Evolutionary conservation across 1,140 invertebrate genomes (phyloP).

Genomic region (Uloborus diversus): DNA sequence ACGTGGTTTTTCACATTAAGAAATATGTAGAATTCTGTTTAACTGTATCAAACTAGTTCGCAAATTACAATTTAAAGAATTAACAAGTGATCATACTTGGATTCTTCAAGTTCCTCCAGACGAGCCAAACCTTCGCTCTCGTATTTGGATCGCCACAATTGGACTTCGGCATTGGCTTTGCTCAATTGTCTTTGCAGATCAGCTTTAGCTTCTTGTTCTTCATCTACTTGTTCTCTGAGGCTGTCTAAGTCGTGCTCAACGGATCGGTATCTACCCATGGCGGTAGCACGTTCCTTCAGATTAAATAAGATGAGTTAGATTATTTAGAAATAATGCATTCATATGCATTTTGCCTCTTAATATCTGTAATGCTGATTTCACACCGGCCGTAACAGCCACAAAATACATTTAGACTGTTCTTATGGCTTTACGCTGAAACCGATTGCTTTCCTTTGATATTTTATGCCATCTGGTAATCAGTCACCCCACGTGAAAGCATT

Average conservation of each 20-base stretch:
- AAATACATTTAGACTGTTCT: too few relatives aligned
- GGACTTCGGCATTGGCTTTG: conserved; percentile 96
- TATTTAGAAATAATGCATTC: not conserved
- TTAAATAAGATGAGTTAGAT: not conserved
- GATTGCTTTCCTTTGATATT: too few relatives aligned
- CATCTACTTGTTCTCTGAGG: conserved; percentile 92
- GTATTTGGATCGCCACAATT: conserved; percentile 96
- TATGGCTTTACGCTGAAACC: too few relatives aligned
- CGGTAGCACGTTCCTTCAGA: conserved; percentile 84
- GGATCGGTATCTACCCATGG: conserved; percentile 96
- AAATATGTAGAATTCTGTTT: too few relatives aligned
- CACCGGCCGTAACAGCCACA: too few relatives aligned
- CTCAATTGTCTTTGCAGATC: conserved; percentile 91
- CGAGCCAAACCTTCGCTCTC: conserved; percentile 95
- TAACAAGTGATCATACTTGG: conserved; percentile 72
- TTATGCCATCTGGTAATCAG: too few relatives aligned
- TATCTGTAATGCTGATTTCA: too few relatives aligned
- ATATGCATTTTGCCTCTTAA: not conserved
- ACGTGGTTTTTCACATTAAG: too few relatives aligned
- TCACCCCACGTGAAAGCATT: too few relatives aligned
- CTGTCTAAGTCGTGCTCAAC: conserved; percentile 97
- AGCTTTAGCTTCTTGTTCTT: conserved; percentile 96
- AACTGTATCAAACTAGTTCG: too few relatives aligned
- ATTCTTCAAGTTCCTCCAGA: conserved; percentile 97
- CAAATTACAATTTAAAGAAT: too few relatives aligned